phyloP scores from a whole-genome alignment of 1,140 invertebrate genomes.

The Bilobella aurantiaca region DNA sequence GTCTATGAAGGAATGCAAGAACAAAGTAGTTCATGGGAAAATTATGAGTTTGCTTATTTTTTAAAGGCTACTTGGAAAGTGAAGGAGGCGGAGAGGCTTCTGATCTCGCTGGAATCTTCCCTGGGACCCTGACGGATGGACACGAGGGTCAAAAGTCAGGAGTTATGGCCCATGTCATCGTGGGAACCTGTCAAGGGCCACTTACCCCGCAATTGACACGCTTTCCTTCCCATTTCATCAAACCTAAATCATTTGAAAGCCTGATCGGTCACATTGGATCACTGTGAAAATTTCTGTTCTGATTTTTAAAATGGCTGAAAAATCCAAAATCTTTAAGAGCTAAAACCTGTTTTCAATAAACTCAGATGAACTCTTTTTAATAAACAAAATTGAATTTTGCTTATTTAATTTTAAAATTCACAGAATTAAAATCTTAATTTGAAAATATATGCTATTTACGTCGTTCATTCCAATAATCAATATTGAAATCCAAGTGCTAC shows the following conservation, averaged over 20 bases:
- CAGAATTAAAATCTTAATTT: too few species aligned
- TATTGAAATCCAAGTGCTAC: too few species aligned
- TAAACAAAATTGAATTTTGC: too few species aligned
- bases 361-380: too few species aligned
- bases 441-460: too few species aligned
- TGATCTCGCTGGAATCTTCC: not conserved
- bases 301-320: too few species aligned
- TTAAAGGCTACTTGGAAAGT: not conserved
- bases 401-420: too few species aligned
- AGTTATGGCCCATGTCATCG: not conserved
- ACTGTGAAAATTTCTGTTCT: too few species aligned
- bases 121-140: constrained; percentile 4
- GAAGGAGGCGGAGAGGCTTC: not conserved
- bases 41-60: constrained; percentile 5
- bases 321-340: too few species aligned
- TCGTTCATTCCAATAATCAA: too few species aligned
- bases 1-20: not conserved
- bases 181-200: not conserved
- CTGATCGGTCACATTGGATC: too few species aligned
- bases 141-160: not conserved
- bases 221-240: not conserved
- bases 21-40: constrained; percentile 2
- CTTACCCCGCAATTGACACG: not conserved
- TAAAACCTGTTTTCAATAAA: too few species aligned
- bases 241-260: not conserved